Evolutionary conservation across 2,888 invertebrate species (phyloP).

Genomic region (Conistra vaccinii): DNA sequence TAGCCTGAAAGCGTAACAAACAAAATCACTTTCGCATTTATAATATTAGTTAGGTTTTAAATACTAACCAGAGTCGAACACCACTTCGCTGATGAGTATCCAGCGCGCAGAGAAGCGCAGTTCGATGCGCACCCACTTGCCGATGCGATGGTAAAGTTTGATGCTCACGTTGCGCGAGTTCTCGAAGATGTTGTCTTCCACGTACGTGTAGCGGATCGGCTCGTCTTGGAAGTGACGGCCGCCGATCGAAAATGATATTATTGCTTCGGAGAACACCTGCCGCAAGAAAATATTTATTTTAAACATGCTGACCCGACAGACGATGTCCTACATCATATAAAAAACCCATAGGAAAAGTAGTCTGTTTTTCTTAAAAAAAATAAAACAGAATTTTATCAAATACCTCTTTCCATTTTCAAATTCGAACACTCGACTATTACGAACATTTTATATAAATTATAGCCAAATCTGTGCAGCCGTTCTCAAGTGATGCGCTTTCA

Average conservation of each 20-base stretch:
- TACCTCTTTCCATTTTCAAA: too few species aligned
- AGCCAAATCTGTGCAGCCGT: not conserved
- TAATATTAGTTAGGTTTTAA: not conserved
- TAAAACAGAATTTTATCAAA: too few species aligned
- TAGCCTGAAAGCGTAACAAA: too few species aligned
- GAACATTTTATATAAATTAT: not conserved
- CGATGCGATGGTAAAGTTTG: constrained; percentile 95
- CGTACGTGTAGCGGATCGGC: constrained; percentile 93
- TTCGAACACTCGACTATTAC: not conserved
- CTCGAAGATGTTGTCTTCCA: constrained; percentile 95
- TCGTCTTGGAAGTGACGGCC: constrained; percentile 95
- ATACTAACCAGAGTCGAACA: constrained; percentile 94
- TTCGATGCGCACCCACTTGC: constrained; percentile 94
- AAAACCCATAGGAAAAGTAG: not conserved
- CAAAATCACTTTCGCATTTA: too few species aligned
- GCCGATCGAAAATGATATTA: constrained; percentile 95
- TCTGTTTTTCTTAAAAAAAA: too few species aligned
- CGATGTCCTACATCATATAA: not conserved
- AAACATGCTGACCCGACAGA: not conserved
- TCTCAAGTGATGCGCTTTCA: not conserved
- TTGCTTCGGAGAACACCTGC: constrained; percentile 95
- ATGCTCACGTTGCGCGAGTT: constrained; percentile 95
- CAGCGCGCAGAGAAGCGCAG: constrained; percentile 95
- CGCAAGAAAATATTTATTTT: constrained; percentile 17
- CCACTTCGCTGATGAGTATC: constrained; percentile 97